phyloP scores from a whole-genome alignment of 2,888 invertebrate species.

The Euproctis similis region DNA sequence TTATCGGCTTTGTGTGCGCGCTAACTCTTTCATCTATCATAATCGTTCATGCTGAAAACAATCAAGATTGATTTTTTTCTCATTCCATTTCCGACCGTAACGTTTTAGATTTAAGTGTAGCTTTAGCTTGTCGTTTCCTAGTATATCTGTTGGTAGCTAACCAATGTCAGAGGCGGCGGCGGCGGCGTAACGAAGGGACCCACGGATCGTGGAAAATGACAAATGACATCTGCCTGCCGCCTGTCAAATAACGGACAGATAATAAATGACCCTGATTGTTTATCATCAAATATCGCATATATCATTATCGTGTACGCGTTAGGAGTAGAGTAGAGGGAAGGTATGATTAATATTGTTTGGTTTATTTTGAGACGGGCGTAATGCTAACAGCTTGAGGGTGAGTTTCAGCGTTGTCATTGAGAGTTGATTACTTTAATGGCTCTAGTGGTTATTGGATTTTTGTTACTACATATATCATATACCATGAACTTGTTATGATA shows the following conservation, averaged over 20 bases:
- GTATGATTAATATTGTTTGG: conserved; percentile 74
- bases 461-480: conserved; percentile 7
- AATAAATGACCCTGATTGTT: conserved; percentile 80
- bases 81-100: conserved; percentile 35
- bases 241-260: conserved; percentile 80
- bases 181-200: conserved; percentile 75
- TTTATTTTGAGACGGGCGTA: conserved; percentile 63
- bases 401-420: conserved; percentile 57
- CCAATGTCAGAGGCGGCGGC: conserved; percentile 62
- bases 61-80: conserved; percentile 66
- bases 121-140: conserved; percentile 22
- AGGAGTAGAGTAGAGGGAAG: conserved; percentile 41
- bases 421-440: conserved; percentile 49
- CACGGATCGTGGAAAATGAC: conserved; percentile 77
- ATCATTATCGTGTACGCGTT: conserved; percentile 73
- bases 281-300: conserved; percentile 77
- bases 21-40: conserved; percentile 77
- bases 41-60: conserved; percentile 77
- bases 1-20: conserved; percentile 61
- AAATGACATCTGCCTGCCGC: conserved; percentile 82
- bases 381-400: conserved; percentile 62
- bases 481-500: neutral
- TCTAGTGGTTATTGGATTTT: conserved; percentile 33
- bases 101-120: conserved; percentile 21
- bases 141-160: conserved; percentile 67